phyloP scores from a whole-genome alignment of 2,113 vertebrate species.

The Taxidea taxus region DNA sequence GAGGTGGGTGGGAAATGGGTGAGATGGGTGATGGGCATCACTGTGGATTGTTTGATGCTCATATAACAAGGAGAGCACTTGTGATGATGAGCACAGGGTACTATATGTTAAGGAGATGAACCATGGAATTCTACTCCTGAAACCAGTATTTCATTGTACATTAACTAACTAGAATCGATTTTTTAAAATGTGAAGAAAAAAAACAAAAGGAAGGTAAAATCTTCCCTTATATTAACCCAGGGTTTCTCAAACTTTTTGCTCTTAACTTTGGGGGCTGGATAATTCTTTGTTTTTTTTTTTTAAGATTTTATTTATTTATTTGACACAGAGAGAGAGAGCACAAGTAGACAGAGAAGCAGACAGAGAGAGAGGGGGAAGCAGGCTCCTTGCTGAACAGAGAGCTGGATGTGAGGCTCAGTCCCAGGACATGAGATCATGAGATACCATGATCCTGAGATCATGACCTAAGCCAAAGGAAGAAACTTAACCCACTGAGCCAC shows the following conservation, averaged over 20 bases:
- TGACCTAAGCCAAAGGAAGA: no score
- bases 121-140: neutral
- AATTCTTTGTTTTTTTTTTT: neutral
- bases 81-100: neutral
- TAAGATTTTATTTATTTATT: no score
- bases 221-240: neutral
- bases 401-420: no score
- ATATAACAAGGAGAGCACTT: neutral
- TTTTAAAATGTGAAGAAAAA: neutral
- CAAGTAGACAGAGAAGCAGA: no score
- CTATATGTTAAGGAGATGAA: neutral
- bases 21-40: neutral
- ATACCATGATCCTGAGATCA: no score
- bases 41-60: neutral
- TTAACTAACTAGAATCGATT: neutral
- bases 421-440: no score
- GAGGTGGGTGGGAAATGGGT: neutral
- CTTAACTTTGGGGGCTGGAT: neutral
- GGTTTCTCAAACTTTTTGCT: neutral
- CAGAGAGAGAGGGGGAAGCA: no score
- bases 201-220: neutral
- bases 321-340: no score
- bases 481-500: no score
- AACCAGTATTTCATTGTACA: neutral
- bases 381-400: no score